Conservation (phyloP, 2,888 invertebrate species). For the Parasteatoda lunata region DNA sequence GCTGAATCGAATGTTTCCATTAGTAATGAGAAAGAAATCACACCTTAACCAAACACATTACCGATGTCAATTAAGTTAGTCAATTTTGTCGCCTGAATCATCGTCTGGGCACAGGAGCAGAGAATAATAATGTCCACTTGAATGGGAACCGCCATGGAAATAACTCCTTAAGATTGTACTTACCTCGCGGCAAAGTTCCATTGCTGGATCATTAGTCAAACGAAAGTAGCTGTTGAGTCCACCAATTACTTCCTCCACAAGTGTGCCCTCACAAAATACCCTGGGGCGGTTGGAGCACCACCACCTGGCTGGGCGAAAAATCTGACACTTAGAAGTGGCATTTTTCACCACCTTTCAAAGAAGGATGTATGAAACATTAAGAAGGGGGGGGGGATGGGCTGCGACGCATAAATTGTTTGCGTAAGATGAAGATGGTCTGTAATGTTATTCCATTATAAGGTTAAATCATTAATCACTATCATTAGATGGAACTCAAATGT, state of each 20-base stretch:
- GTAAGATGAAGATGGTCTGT: slow-evolving; percentile 65
- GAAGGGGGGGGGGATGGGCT: neutral
- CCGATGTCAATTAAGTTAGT: no score
- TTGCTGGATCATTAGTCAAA: slow-evolving; percentile 63
- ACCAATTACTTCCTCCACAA: slow-evolving; percentile 57
- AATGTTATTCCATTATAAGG: slow-evolving; percentile 55
- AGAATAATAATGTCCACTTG: no score
- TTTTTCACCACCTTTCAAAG: slow-evolving; percentile 62
- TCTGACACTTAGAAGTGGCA: slow-evolving; percentile 65
- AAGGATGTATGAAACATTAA: slow-evolving; percentile 9
- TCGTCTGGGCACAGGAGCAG: no score
- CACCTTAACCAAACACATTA: no score
- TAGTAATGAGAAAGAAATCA: no score
- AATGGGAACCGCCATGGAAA: no score
- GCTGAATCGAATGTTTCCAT: no score
- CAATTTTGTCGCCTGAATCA: no score
- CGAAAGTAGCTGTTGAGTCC: slow-evolving; percentile 66
- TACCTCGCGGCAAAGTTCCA: slow-evolving; percentile 38
- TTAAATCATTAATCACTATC: slow-evolving; percentile 55
- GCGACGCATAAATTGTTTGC: slow-evolving; percentile 55
- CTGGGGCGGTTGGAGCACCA: slow-evolving; percentile 4
- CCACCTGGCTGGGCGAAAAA: slow-evolving; percentile 62
- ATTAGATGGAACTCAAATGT: slow-evolving; percentile 44
- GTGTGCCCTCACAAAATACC: slow-evolving; percentile 2
- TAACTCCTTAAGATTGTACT: slow-evolving; percentile 20